phyloP scores from a whole-genome alignment of 2,113 vertebrate species.

The Chlamydotis undulata region DNA sequence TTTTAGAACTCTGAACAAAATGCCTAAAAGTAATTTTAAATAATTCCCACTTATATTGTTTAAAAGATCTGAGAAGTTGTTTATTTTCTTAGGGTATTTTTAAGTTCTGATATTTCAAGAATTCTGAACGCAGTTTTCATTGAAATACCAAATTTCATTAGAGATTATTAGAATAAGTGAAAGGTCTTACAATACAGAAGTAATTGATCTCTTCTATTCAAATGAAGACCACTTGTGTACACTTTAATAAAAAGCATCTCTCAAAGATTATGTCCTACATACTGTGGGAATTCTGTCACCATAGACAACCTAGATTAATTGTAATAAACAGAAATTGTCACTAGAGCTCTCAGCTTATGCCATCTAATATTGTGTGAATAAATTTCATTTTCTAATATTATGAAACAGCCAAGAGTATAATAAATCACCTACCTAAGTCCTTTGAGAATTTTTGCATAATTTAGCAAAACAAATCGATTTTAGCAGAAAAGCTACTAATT shows the following conservation, averaged over 20 bases:
- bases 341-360: conserved; percentile 70
- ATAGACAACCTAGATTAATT: conserved; percentile 70
- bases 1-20: neutral
- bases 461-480: conserved; percentile 84
- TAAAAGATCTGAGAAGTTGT: neutral
- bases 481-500: conserved; percentile 78
- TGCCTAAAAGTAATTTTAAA: neutral
- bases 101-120: neutral
- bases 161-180: conserved; percentile 4
- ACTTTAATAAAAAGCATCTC: conserved; percentile 36
- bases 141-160: conserved; percentile 26
- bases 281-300: conserved; percentile 59
- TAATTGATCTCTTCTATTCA: conserved; percentile 2
- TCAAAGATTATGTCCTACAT: conserved; percentile 29
- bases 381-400: conserved; percentile 78
- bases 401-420: conserved; percentile 74
- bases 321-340: conserved; percentile 76
- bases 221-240: neutral
- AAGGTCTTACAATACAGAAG: neutral
- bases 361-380: conserved; percentile 75
- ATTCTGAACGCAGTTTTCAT: neutral
- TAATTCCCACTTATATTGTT: neutral
- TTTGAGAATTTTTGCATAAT: conserved; percentile 82
- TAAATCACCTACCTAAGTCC: conserved; percentile 79
- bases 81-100: neutral